Evolutionary conservation across 2,113 vertebrate species (phyloP), one percentile per base, ranked within the genome.

Genomic region (Sitta europaea): DNA sequence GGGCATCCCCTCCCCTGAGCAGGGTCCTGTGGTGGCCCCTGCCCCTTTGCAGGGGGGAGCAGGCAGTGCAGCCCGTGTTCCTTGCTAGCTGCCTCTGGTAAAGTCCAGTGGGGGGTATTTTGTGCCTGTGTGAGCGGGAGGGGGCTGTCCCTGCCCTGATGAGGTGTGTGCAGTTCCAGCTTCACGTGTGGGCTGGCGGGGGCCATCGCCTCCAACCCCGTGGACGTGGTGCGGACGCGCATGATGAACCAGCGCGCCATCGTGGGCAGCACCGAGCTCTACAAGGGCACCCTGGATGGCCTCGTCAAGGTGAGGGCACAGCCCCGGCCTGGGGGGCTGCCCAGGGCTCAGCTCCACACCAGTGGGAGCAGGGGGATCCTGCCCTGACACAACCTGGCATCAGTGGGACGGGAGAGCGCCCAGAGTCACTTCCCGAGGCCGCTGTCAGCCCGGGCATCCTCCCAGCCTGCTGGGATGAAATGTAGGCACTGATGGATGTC

Each of bases 181-280:
- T 99, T 99, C 81, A 98, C 98, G 0, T 99, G 99, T 1, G 99
- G 99, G 40, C 98, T 99, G 92, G 99, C 99, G 0, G 99, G 99
- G 14, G 99, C 99, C 85, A 77, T 99, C 36, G 98, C 99, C 51
- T 99, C 99, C 72, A 99, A 99, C 96, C 99, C 99, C 0, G 98
- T 99, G 92, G 99, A 99, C 5, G 99, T 99, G 48, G 99, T 99
- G 50, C 98, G 99, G 84, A 99, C 99, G 1, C 98, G 99, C 45
- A 99, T 99, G 98, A 99, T 99, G 99, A 99, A 99, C 98, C 99
- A 99, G 98, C 98, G 98, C 23, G 98, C 97, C 1, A 97, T 98
- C 4, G 97, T 97, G 96, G 98, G 97, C 76, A 97, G 91, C 31
- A 96, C 97, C 2, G 97, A 97, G 76, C 97, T 98, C 84, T 99